Base-by-base conservation (phyloP, 2,113 vertebrate genomes). In the Cyanocitta stelleri region DNA sequence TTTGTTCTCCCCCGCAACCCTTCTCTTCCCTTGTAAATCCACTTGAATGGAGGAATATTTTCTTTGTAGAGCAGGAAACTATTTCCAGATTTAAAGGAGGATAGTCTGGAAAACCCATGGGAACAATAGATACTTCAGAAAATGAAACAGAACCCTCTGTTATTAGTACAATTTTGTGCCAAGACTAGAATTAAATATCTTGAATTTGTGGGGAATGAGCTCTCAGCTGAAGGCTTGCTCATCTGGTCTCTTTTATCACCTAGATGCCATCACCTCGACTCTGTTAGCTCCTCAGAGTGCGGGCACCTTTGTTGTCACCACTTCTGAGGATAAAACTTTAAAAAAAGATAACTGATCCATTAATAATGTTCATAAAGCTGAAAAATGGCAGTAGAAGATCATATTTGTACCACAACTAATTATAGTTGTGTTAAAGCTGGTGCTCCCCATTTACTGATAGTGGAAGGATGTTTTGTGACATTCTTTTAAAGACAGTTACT, bases 81-180 rank as follows among this genome's bases (percentile, higher is more conserved):
- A 51, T 90, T 97, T 96, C 88, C 95, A 96, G 88, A 90, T 95
- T 93, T 94, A 88, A 96, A 93, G 95, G 91, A 96, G 90, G 93
- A 91, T 72, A 88, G 85, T 88, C 92, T 95, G 92, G 93, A 97
- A 97, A 96, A 80, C 93, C 95, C 92, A 75, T 77, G 83, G 95
- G 95, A 96, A 89, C 95, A 97, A 94, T 33, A 86, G 92, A 94
- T 93, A 81, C 71, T 95, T 96, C 64, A 93, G 93, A 87, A 95
- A 92, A 86, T 72, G 95, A 96, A 88, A 61, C 88, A 92, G 79
- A 96, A 76, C 56, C 61, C 82, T 85, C 68, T 88, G 63, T 83
- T 90, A 80, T 72, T 94, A 69, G 16, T 71, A 67, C 32, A 49
- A 17, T 29, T 68, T 79, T 86, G 76, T 96, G 93, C 90, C 93